Base-by-base conservation (phyloP, 2,797 vertebrate genomes). In the Tangara arthus region DNA sequence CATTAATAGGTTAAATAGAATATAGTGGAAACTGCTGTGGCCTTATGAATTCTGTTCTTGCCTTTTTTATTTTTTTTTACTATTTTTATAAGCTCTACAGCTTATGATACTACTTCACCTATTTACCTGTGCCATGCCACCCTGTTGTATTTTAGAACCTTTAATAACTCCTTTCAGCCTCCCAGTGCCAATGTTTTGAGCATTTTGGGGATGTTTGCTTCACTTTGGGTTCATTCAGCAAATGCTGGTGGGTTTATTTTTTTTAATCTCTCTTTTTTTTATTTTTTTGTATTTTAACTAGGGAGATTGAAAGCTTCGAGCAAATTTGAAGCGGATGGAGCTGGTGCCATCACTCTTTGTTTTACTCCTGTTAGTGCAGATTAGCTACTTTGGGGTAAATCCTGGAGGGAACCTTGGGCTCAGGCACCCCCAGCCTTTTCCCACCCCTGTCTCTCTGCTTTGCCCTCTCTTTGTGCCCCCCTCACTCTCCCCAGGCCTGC, bases 241-340 rank as follows among this genome's bases (percentile, higher is more conserved):
- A 91, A 59, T 37, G 41, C 27, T 75, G 59, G n/a, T 72, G 60
- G 39, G 16, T n/a, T n/a, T n/a, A 1, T 18, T 5, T 32, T 86
- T 26, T 49, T 27, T 42, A 9, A 26, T 57, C 13, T 16, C 35
- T 19, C 8, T 24, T 14, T 21, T 82, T 42, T 13, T 19, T 6
- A 9, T 15, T 26, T 9, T 26, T 44, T 9, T 4, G 4, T 30
- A 7, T 30, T 41, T 59, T 60, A 89, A 88, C 95, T 92, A 76
- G 79, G n/a, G 66, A 69, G 59, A 63, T 73, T 37, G 46, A 61
- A 73, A 86, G 68, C 75, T 86, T 35, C 44, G 44, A 80, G 63
- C 55, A 64, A 88, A 79, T 82, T 80, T 28, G 75, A 78, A 85
- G 87, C 97, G 96, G 95, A 80, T 93, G 92, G 95, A 80, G 83